These are phyloP conservation scores for Aptenodytes forsteri DNA, from an alignment of 2,113 vertebrate species.

Conservation along the genomic window DNA sequence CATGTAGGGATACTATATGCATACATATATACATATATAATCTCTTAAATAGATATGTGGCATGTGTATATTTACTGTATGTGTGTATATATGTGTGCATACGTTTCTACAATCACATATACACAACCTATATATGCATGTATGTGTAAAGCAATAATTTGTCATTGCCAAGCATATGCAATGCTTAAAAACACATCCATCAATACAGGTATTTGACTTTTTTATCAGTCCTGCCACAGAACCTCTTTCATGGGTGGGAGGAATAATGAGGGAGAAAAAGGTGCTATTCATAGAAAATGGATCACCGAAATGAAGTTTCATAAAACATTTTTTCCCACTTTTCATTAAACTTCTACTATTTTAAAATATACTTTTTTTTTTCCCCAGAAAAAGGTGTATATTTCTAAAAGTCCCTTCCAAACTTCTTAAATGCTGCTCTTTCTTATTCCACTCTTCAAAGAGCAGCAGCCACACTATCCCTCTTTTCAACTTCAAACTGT, in stretches of 20 bases:
- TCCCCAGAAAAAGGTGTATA: not conserved
- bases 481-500: slow-evolving; percentile 75
- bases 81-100: not conserved
- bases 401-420: slow-evolving; percentile 54
- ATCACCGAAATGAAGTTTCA: slow-evolving; percentile 42
- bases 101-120: not conserved
- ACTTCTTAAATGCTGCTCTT: slow-evolving; percentile 68
- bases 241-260: not conserved
- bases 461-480: slow-evolving; percentile 54
- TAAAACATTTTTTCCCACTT: slow-evolving; percentile 22
- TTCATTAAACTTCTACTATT: slow-evolving; percentile 19
- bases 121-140: not conserved
- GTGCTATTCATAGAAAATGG: slow-evolving; percentile 37
- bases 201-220: not conserved
- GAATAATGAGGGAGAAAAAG: slow-evolving; percentile 31
- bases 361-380: slow-evolving; percentile 30
- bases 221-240: not conserved
- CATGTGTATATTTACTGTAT: not conserved
- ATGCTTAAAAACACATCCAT: not conserved
- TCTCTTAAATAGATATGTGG: not conserved
- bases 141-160: not conserved
- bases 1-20: not conserved
- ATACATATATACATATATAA: not conserved
- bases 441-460: slow-evolving; percentile 75
- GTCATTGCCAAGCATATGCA: not conserved